Conservation (phyloP, 2,113 vertebrate species). For the Nerophis ophidion region DNA sequence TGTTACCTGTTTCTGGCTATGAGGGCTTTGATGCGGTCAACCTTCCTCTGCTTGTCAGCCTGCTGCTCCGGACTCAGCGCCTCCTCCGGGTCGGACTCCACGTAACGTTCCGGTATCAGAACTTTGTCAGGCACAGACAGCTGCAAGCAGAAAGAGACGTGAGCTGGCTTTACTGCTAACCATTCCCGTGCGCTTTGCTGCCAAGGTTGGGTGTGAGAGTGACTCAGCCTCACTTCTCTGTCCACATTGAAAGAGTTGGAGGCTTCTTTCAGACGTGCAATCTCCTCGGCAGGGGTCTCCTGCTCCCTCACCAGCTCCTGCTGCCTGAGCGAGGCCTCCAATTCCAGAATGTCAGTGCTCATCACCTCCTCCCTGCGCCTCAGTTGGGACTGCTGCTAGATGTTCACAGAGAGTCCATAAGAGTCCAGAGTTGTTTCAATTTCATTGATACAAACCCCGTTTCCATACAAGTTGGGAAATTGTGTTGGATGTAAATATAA, state of each 20-base stretch:
- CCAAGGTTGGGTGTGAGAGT: slow-evolving; percentile 1
- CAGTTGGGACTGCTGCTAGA: slow-evolving; percentile 62
- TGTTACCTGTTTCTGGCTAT: slow-evolving; percentile 76
- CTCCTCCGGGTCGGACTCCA: slow-evolving; percentile 78
- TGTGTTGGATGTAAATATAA: no score
- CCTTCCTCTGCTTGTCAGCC: slow-evolving; percentile 70
- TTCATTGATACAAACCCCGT: no score
- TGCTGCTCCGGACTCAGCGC: slow-evolving; percentile 69
- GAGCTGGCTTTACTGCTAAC: neutral
- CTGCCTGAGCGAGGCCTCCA: slow-evolving; percentile 63
- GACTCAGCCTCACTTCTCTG: slow-evolving; percentile 49
- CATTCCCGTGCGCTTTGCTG: neutral
- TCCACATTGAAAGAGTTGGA: slow-evolving; percentile 53
- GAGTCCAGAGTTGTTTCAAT: neutral
- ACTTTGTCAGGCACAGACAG: slow-evolving; percentile 75
- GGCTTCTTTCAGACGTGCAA: slow-evolving; percentile 65
- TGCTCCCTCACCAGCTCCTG: slow-evolving; percentile 66
- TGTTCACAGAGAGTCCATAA: neutral
- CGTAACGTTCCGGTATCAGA: slow-evolving; percentile 71
- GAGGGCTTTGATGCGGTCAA: slow-evolving; percentile 70
- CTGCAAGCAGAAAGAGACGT: slow-evolving; percentile 46
- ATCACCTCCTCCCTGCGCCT: slow-evolving; percentile 72
- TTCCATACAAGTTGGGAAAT: no score
- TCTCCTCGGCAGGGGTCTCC: slow-evolving; percentile 70
- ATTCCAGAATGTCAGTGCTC: slow-evolving; percentile 63